These are phyloP conservation scores for Meriones psammophilus DNA, from an alignment of 2,797 vertebrate genomes.

Conservation along the genomic window DNA sequence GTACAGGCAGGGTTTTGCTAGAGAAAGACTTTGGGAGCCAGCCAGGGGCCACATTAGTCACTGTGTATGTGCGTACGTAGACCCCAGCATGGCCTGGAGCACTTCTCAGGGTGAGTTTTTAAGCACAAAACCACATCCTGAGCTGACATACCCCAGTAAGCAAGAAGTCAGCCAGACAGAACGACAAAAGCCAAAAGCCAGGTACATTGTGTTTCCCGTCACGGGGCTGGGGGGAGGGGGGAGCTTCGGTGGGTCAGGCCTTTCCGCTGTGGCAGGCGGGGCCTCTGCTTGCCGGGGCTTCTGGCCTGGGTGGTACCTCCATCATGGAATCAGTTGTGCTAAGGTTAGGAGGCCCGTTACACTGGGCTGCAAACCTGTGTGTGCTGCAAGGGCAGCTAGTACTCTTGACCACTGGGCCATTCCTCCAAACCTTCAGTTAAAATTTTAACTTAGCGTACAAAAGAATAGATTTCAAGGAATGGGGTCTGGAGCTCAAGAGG, in stretches of 20 bases:
- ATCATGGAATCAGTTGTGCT: neutral
- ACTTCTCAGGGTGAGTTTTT: neutral
- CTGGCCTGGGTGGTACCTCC: neutral
- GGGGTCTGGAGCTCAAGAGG: neutral
- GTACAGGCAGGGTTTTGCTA: too few species aligned
- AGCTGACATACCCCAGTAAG: neutral
- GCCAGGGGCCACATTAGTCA: neutral
- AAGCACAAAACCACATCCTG: neutral
- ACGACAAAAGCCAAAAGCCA: neutral
- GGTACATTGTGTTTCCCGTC: too few species aligned
- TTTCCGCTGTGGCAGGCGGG: neutral
- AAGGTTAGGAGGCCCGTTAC: neutral
- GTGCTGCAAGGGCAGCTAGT: neutral
- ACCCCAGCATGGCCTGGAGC: too few species aligned
- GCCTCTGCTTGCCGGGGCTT: neutral
- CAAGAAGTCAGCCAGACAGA: neutral
- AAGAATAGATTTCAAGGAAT: neutral
- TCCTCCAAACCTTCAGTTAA: neutral
- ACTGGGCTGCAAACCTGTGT: neutral
- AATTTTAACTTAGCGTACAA: too few species aligned
- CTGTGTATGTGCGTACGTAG: neutral
- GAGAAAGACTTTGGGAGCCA: neutral
- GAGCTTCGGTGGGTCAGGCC: neutral
- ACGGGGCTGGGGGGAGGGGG: too few species aligned
- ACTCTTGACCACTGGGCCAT: neutral